phyloP scores from a whole-genome alignment of 2,888 invertebrate species.

The Eristalis tenax region DNA sequence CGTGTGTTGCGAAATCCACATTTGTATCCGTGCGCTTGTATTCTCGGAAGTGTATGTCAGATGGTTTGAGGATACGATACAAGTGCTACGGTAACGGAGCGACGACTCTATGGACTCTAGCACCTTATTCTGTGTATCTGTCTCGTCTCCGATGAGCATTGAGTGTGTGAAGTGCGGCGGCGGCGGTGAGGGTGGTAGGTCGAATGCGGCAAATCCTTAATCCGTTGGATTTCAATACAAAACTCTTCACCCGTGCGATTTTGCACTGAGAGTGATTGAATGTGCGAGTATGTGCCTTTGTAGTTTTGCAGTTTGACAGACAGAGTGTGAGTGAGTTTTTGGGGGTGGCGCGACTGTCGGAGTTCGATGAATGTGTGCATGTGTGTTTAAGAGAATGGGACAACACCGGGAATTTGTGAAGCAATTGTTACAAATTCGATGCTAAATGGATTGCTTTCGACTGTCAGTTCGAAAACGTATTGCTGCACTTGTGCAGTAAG shows the following conservation, averaged over 20 bases:
- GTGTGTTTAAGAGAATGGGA: not conserved
- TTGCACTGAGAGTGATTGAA: slow-evolving; percentile 54
- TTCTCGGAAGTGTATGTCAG: slow-evolving; percentile 26
- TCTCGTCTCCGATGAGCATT: slow-evolving; percentile 24
- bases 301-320: slow-evolving; percentile 56
- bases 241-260: slow-evolving; percentile 72
- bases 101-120: not conserved
- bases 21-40: slow-evolving; percentile 54
- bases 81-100: slow-evolving; percentile 24
- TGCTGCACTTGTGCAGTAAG: slow-evolving; percentile 31
- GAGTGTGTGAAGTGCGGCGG: not conserved
- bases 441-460: slow-evolving; percentile 12
- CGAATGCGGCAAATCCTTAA: slow-evolving; percentile 81
- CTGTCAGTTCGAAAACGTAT: not conserved
- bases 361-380: not conserved
- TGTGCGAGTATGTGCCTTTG: slow-evolving; percentile 44
- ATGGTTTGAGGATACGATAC: slow-evolving; percentile 57
- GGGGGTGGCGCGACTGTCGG: too few relatives aligned
- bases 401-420: not conserved
- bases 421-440: slow-evolving; percentile 39
- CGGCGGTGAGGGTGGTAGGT: slow-evolving; percentile 57
- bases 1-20: slow-evolving; percentile 66
- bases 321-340: not conserved
- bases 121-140: slow-evolving; percentile 16
- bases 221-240: slow-evolving; percentile 81